Evolutionary conservation across 2,797 vertebrate species (phyloP).

Genomic region (Octomys mimax): DNA sequence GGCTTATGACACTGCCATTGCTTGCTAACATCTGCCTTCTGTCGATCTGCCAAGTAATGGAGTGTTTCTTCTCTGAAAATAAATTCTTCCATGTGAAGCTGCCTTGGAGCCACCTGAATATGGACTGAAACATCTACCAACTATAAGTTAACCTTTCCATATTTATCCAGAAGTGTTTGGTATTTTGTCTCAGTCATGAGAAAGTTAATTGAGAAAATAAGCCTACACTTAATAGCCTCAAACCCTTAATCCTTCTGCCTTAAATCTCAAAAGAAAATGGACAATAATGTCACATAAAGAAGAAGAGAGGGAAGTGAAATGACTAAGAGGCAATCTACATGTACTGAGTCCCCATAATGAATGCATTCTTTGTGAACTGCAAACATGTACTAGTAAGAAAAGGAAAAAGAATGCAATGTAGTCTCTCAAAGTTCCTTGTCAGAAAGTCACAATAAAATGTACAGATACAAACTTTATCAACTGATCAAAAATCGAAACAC

Average conservation of each 20-base stretch:
- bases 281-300: not conserved
- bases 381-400: not conserved
- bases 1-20: not conserved
- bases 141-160: not conserved
- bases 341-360: not conserved
- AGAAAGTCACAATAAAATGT: constrained; percentile 4
- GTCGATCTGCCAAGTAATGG: not conserved
- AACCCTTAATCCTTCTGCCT: not conserved
- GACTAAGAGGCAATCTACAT: not conserved
- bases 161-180: not conserved
- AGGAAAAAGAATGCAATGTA: not conserved
- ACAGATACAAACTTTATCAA: constrained; percentile 6
- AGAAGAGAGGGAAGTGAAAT: not conserved
- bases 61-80: not conserved
- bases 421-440: not conserved
- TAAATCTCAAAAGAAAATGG: not conserved
- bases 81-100: not conserved
- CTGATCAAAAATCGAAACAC: not conserved
- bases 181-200: not conserved
- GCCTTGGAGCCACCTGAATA: not conserved
- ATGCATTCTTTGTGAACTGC: not conserved
- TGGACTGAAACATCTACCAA: not conserved
- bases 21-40: not conserved
- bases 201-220: not conserved
- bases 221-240: not conserved